Conservation (phyloP, 92 coral and sea anemone genomes). For the Diadumene lineata region DNA sequence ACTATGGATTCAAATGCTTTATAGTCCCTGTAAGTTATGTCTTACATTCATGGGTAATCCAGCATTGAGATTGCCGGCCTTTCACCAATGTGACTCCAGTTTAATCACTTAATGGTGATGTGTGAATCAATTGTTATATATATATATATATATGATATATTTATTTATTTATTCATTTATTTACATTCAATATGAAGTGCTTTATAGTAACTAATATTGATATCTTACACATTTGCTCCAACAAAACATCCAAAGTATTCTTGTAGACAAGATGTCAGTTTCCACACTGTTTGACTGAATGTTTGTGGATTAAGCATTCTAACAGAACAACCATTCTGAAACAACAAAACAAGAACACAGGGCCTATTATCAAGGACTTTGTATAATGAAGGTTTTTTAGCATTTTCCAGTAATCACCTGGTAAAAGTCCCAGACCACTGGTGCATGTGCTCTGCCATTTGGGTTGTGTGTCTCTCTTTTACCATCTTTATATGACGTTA, state of each 20-base stretch:
- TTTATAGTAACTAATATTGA: not conserved
- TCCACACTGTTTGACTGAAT: slow-evolving; percentile 91
- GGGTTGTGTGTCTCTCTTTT: slow-evolving; percentile 92
- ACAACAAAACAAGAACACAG: not conserved
- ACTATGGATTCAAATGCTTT: too few species aligned
- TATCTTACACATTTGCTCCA: slow-evolving; percentile 92
- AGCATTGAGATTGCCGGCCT: too few species aligned
- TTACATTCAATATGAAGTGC: too few species aligned
- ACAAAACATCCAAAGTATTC: slow-evolving; percentile 99
- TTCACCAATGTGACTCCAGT: too few species aligned
- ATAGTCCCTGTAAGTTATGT: too few species aligned
- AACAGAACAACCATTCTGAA: slow-evolving; percentile 92
- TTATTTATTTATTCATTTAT: too few species aligned
- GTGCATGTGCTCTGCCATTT: slow-evolving; percentile 87
- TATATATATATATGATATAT: too few species aligned
- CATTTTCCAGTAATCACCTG: slow-evolving; percentile 45
- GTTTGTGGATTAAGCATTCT: slow-evolving; percentile 94
- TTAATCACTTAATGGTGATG: too few species aligned
- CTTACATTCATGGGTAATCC: too few species aligned
- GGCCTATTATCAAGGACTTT: not conserved
- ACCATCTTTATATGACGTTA: slow-evolving; percentile 89
- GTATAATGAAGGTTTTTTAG: too few species aligned
- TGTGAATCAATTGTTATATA: too few species aligned
- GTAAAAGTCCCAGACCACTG: slow-evolving; percentile 96
- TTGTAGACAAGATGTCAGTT: slow-evolving; percentile 80